Evolutionary conservation across 2,888 invertebrate species (phyloP), one percentile per base, ranked within the genome.

Genomic region (Tridacna crocea): DNA sequence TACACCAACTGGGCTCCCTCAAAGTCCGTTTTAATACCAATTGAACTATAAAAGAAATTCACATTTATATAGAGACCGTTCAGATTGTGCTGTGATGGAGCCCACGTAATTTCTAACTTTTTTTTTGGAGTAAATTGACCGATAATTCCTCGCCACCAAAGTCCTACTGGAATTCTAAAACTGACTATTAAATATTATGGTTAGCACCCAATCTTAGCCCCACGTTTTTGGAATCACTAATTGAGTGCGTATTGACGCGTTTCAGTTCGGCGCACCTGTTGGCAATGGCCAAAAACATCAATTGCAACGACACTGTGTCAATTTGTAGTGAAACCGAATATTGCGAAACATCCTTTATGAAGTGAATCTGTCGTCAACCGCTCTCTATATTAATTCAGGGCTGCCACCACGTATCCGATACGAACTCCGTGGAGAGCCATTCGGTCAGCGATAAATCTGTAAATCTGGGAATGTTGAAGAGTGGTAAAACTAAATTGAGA

Each of bases 11-110:
- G 2, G 36, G 36, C 36, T 36, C 8, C 36, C 36, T 36, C 36
- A 36, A 36, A 36, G 36, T 36, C 36, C 36, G 36, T 36, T 36
- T 36, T 36, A 36, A 36, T 36, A 36, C 36, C 36, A 8, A 36
- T 36, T 36, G 36, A 8, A 36, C 36, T 4, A 36, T 36, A 36
- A 2, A 36, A 36, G 55, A 19, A 3, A 11, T 66, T 36, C 36
- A 66, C 66, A 66, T 66, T 66, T 66, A 66, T 66, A 66, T 66
- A 66, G 66, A 46, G 55, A 27, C 66, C 66, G n/a, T 11, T 36
- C 46, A 12, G 10, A 19, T 66, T 27, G 36, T 27, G 46, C 12
- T 46, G 66, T 46, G 8, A 36, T 46, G 46, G n/a, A 19, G 46
- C 66, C 66, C 66, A 66, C 66, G 66, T 66, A 66, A 19, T 46